phyloP scores from a whole-genome alignment of 2,113 vertebrate species.

The Redunca redunca region DNA sequence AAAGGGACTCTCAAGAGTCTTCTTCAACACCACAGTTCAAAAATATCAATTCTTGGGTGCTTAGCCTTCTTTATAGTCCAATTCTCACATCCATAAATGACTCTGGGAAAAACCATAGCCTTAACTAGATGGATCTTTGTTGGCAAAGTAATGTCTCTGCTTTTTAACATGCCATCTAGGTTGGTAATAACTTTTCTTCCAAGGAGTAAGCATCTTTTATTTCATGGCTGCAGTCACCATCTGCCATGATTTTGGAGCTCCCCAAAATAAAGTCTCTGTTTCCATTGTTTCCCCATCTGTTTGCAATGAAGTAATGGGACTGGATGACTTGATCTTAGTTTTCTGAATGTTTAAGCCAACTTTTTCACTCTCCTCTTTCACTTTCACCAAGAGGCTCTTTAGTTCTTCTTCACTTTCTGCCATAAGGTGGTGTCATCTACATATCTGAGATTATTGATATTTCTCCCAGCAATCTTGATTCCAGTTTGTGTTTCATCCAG shows the following conservation, averaged over 20 bases:
- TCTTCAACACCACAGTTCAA: not conserved
- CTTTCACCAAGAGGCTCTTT: not conserved
- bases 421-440: not conserved
- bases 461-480: not conserved
- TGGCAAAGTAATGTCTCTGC: not conserved
- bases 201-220: not conserved
- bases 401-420: not conserved
- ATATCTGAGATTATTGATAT: not conserved
- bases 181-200: not conserved
- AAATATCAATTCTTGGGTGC: not conserved
- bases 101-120: not conserved
- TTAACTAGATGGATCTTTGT: not conserved
- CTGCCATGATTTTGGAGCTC: not conserved
- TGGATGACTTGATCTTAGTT: not conserved
- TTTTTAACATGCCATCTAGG: not conserved
- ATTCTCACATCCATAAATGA: not conserved
- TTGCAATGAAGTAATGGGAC: not conserved
- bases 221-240: not conserved
- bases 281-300: not conserved
- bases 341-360: not conserved
- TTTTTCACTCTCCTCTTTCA: not conserved
- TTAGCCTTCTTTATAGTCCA: not conserved
- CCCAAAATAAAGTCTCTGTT: not conserved
- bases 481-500: not conserved
- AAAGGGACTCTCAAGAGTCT: not conserved